Base-by-base conservation (phyloP, 2,888 invertebrate species). In the Hololepta plana region DNA sequence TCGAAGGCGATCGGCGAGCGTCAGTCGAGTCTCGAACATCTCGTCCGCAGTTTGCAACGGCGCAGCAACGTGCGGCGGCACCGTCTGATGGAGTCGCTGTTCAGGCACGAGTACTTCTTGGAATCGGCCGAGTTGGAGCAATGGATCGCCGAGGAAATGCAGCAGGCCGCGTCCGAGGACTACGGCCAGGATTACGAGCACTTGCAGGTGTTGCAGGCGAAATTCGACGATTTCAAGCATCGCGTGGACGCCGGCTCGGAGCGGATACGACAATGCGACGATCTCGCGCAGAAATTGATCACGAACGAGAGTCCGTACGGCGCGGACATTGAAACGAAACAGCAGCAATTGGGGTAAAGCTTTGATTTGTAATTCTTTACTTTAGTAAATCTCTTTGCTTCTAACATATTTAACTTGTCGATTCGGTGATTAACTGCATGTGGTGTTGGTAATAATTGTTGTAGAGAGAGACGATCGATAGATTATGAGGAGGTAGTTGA, bases 141-240 rank as follows among this genome's bases (percentile, higher is more conserved):
- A 41, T 93, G 91, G 90, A 85, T 95, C 26, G 72, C 75, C 35
- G 90, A 91, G 40, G 85, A 91, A 48, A 71, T 81, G 44, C 77
- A 82, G 26, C 74, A 77, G 0, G 90, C 91, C 2, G 75, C 77
- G 25, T 82, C 81, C 29, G 90, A 91, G 44, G 93, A 93, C 49
- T 91, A 85, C 43, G 93, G 93, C 1, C 84, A 84, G 49, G 93
- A 95, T 51, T 91, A 80, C 43, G 88, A 90, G 43, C 90, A 90
- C 56, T 54, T 90, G 26, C 45, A 79, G 73, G 61, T 82, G 30
- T 55, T 91, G 15, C 76, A 84, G 47, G 76, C 76, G 16, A 90
- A 90, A 51, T 93, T 91, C 51, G 85, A 90, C 38, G 91, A 93
- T 48, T 73, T 93, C 27, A 85, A 88, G 33, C 84, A 82, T 47